A percentile compares a stretch with the other conserved stretches of the same genome.
phyloP scores from a whole-genome alignment of 2,888 invertebrate genomes.

The Caenorhabditis angaria region DNA sequence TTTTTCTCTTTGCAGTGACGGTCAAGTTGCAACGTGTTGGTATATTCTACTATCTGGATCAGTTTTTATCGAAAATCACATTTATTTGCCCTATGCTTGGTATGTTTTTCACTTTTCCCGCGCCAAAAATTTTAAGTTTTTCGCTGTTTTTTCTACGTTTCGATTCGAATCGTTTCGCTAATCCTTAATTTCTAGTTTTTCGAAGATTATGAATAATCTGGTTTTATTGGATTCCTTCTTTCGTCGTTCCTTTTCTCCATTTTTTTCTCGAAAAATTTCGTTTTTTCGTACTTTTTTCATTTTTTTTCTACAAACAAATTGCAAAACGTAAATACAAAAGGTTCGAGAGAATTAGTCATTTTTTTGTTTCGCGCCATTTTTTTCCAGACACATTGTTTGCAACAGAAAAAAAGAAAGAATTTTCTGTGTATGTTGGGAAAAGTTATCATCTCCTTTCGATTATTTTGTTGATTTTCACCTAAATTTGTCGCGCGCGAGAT shows the following conservation, averaged over 20 bases:
- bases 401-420: not conserved
- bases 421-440: not conserved
- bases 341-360: not conserved
- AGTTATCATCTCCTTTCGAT: too few relatives aligned
- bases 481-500: too few relatives aligned
- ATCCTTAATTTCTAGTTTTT: constrained; percentile 1
- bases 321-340: not conserved
- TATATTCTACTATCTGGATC: constrained; percentile 84
- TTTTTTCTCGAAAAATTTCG: not conserved
- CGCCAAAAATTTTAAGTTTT: not conserved
- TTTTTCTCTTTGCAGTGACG: constrained; percentile 79
- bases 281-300: not conserved
- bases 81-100: constrained; percentile 81
- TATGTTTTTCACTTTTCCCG: constrained; percentile 61
- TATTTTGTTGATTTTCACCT: not conserved
- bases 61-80: constrained; percentile 86
- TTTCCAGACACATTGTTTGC: not conserved
- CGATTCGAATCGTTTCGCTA: not conserved
- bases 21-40: constrained; percentile 84
- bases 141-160: not conserved
- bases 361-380: too few relatives aligned
- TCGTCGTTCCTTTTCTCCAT: not conserved
- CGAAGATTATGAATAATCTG: constrained; percentile 4
- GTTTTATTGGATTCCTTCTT: not conserved
- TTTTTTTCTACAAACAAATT: too few relatives aligned